Evolutionary conservation across 2,113 vertebrate genomes (phyloP).

Genomic region (Todiramphus chloris): DNA sequence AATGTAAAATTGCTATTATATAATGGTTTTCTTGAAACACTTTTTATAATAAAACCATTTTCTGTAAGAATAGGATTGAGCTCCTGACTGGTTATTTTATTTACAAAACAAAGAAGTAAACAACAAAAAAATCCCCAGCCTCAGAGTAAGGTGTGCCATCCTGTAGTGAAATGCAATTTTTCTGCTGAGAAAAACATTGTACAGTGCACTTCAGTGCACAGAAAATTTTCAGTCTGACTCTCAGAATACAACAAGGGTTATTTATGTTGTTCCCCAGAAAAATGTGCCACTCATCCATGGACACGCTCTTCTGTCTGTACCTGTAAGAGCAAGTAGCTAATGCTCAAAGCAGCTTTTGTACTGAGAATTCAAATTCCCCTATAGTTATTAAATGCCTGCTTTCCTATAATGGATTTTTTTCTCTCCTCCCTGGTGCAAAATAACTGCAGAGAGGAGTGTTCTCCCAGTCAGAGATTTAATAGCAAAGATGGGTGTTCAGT

Average conservation of each 20-base stretch:
- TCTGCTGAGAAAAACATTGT: background rate
- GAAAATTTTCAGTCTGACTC: background rate
- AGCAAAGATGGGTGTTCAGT: background rate
- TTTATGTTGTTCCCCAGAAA: background rate
- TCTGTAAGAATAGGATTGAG: background rate
- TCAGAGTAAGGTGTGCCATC: background rate
- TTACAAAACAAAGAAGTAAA: background rate
- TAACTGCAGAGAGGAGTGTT: background rate
- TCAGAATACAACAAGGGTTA: background rate
- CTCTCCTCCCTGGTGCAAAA: background rate
- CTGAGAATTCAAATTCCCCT: background rate
- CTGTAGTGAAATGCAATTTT: background rate
- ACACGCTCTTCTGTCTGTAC: background rate
- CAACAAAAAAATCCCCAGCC: background rate
- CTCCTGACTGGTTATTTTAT: background rate
- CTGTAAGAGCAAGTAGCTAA: background rate
- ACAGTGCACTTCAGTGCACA: background rate
- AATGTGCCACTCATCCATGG: background rate
- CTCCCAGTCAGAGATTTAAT: background rate
- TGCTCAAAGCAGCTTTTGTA: background rate
- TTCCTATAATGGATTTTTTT: background rate
- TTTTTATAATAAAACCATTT: background rate
- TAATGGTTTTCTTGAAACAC: background rate
- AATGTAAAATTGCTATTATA: background rate
- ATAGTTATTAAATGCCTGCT: background rate